Evolutionary conservation across 2,888 invertebrate species (phyloP).

Genomic region (Belgica antarctica): DNA sequence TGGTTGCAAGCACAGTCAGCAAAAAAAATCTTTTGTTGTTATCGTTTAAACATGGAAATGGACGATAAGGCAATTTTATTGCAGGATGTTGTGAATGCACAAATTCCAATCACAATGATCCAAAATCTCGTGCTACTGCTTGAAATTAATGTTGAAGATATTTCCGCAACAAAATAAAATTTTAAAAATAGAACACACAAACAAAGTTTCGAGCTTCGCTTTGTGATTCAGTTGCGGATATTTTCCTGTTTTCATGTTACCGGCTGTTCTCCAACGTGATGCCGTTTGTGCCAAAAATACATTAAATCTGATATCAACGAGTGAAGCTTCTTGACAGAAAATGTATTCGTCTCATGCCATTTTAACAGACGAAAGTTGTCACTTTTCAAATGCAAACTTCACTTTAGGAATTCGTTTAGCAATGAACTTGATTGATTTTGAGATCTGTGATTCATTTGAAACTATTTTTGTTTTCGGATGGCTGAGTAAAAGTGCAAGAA

Average conservation of each 20-base stretch:
- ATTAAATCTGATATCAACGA: not conserved
- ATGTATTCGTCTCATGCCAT: not conserved
- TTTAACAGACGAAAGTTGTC: not conserved
- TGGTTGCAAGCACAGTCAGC: not conserved
- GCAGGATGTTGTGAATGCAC: too few relatives aligned
- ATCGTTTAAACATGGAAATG: too few relatives aligned
- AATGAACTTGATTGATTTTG: not conserved
- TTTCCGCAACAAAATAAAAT: conserved; percentile 15
- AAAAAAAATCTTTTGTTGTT: not conserved
- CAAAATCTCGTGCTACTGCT: too few relatives aligned
- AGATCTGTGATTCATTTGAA: not conserved
- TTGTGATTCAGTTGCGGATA: not conserved
- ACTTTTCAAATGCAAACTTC: not conserved
- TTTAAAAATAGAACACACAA: conserved; percentile 7
- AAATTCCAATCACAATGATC: too few relatives aligned
- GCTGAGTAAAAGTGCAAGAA: too few relatives aligned
- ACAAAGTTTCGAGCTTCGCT: not conserved
- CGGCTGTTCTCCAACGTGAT: conserved; percentile 13
- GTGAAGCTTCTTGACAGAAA: not conserved
- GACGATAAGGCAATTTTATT: too few relatives aligned
- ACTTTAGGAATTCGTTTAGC: not conserved
- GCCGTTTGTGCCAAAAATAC: not conserved
- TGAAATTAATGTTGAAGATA: too few relatives aligned
- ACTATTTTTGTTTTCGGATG: not conserved
- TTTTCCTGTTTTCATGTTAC: conserved; percentile 6